phyloP scores from a whole-genome alignment of 2,113 vertebrate genomes.

The Panurus biarmicus region DNA sequence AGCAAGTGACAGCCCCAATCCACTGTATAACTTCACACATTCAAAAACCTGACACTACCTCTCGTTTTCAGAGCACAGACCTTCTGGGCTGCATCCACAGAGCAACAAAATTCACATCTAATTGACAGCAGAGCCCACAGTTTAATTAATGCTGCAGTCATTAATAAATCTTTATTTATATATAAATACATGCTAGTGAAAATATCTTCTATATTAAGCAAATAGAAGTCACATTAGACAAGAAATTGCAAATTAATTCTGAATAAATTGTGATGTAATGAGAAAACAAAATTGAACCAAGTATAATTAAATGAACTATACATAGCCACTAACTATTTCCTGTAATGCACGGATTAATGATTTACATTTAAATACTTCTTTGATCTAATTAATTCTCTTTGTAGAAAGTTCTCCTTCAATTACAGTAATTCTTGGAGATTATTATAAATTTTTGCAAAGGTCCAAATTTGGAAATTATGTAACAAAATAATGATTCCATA shows the following conservation, averaged over 20 bases:
- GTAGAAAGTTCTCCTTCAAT: constrained; percentile 18
- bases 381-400: constrained; percentile 21
- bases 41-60: background rate
- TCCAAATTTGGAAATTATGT: constrained; percentile 19
- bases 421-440: background rate
- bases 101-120: background rate
- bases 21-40: background rate
- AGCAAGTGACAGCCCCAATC: background rate
- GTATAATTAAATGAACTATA: constrained; percentile 21
- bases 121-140: background rate
- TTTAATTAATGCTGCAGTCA: background rate
- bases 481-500: constrained; percentile 9
- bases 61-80: background rate
- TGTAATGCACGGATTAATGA: background rate
- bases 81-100: background rate
- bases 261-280: background rate
- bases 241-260: constrained; percentile 1
- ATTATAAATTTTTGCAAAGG: background rate
- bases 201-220: background rate
- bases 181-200: background rate
- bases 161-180: constrained; percentile 27
- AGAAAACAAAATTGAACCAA: constrained; percentile 27
- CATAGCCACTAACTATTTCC: background rate
- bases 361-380: constrained; percentile 3
- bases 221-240: constrained; percentile 39